These are phyloP conservation scores for Heterodera carotae DNA, from an alignment of 1,140 invertebrate genomes.

Conservation along the genomic window DNA sequence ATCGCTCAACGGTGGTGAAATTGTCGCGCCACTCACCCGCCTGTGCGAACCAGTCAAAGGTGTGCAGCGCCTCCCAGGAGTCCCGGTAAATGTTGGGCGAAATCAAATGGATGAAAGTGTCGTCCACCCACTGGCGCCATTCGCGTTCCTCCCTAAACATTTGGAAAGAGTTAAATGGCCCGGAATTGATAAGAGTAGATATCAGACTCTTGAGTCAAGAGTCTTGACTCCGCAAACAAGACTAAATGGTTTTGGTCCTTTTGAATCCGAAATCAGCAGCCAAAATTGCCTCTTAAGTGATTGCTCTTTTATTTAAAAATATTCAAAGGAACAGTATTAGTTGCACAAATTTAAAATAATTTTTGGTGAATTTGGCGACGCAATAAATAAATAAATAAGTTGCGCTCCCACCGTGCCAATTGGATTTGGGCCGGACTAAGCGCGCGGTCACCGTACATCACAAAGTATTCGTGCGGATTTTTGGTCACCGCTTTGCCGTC, in stretches of 20 bases:
- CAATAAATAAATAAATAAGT: too few species aligned
- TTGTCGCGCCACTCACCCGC: conserved; percentile 87
- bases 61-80: conserved; percentile 78
- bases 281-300: too few species aligned
- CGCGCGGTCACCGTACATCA: conserved; percentile 78
- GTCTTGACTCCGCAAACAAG: too few species aligned
- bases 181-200: too few species aligned
- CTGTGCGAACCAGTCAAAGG: conserved; percentile 87
- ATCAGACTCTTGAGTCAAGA: too few species aligned
- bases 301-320: too few species aligned
- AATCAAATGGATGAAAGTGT: conserved; percentile 70
- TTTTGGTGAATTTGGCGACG: too few species aligned
- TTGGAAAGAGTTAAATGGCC: too few species aligned
- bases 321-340: too few species aligned
- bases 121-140: conserved; percentile 92
- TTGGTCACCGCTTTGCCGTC: conserved; percentile 72
- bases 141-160: conserved; percentile 83
- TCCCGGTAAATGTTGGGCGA: conserved; percentile 96
- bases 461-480: conserved; percentile 79
- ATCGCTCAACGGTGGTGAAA: conserved; percentile 82
- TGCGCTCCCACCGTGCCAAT: conserved; percentile 49
- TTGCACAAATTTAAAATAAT: neutral
- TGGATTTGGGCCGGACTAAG: conserved; percentile 49
- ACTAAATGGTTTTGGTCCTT: too few species aligned
- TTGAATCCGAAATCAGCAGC: too few species aligned